Conservation (phyloP, 2,113 vertebrate species). For the Phrynosoma blainvillii region DNA sequence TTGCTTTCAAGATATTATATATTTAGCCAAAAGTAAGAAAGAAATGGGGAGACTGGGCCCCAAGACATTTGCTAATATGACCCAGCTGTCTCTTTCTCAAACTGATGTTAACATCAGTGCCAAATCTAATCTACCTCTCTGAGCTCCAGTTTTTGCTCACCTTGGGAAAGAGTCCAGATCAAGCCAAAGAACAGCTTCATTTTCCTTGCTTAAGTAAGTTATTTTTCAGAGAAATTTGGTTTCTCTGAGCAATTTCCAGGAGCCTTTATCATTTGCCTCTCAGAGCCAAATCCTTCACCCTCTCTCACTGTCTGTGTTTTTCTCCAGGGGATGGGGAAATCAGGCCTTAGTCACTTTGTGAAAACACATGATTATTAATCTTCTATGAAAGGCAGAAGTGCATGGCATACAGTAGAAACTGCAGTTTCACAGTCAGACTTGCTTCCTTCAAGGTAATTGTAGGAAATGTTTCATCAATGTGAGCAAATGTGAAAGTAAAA, state of each 20-base stretch:
- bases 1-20: neutral
- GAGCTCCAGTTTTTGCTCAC: neutral
- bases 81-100: neutral
- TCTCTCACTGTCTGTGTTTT: neutral
- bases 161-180: constrained; percentile 37
- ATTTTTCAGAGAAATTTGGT: neutral
- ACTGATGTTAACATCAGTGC: neutral
- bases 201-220: neutral
- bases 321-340: neutral
- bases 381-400: neutral
- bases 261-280: neutral
- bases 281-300: neutral
- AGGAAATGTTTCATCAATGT: too few relatives aligned
- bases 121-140: accelerated
- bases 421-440: neutral
- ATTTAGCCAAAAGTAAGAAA: too few relatives aligned
- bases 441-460: too few relatives aligned
- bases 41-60: too few relatives aligned
- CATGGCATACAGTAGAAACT: neutral
- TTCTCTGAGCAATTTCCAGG: neutral
- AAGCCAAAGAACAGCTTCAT: neutral
- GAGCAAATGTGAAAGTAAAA: too few relatives aligned
- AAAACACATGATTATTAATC: neutral
- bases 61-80: neutral
- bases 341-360: constrained; percentile 4